Conservation (phyloP, 2,113 vertebrate genomes). For the Nibea coibor region DNA sequence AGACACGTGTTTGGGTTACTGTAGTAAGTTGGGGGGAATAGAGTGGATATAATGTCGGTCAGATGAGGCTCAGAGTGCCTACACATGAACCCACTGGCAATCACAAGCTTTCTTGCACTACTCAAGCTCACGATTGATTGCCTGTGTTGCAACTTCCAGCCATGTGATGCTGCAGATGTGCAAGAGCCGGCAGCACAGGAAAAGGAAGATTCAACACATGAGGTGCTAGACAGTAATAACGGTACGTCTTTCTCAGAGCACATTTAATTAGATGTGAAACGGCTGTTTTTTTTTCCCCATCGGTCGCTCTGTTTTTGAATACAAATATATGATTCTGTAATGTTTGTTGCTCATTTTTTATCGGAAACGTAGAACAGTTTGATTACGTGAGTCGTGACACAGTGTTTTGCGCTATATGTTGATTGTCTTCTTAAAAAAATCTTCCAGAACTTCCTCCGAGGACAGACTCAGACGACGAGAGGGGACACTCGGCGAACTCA, state of each 20-base stretch:
- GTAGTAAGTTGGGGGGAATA: neutral
- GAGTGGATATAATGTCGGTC: slow-evolving; percentile 36
- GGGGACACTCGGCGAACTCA: neutral
- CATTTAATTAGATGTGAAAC: neutral
- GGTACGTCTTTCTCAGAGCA: slow-evolving; percentile 45
- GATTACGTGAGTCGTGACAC: no score
- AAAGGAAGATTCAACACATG: slow-evolving; percentile 53
- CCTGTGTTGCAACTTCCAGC: slow-evolving; percentile 76
- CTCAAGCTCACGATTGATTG: slow-evolving; percentile 35
- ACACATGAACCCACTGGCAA: slow-evolving; percentile 20
- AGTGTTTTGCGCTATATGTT: neutral
- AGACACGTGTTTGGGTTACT: slow-evolving; percentile 10
- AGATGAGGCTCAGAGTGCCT: slow-evolving; percentile 44
- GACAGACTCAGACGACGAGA: slow-evolving; percentile 43
- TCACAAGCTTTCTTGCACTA: slow-evolving; percentile 57
- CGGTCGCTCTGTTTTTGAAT: neutral
- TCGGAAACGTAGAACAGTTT: no score
- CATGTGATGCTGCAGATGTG: slow-evolving; percentile 72
- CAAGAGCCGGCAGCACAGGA: slow-evolving; percentile 60
- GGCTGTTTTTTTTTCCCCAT: neutral
- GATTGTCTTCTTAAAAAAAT: slow-evolving; percentile 4
- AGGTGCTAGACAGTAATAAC: slow-evolving; percentile 19
- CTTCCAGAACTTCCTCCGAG: slow-evolving; percentile 24
- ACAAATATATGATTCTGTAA: neutral
- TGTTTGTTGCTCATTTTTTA: neutral